Conservation (phyloP, 2,797 vertebrate genomes). For the Coccyzus lansbergi region DNA sequence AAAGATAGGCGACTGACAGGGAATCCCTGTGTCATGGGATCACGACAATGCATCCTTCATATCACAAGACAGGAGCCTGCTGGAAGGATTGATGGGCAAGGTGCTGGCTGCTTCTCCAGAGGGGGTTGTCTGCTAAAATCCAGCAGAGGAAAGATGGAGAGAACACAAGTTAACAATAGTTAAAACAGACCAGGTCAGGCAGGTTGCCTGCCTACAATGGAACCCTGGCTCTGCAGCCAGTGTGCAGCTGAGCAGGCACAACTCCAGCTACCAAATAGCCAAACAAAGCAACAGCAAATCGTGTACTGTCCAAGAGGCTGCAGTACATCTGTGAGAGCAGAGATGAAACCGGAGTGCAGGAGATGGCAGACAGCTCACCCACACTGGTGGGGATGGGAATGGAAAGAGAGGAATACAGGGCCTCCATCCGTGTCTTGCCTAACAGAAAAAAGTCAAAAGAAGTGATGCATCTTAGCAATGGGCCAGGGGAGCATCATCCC, state of each 20-base stretch:
- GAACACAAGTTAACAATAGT: neutral
- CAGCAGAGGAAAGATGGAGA: neutral
- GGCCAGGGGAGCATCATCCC: neutral
- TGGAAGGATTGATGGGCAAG: neutral
- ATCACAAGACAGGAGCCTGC: neutral
- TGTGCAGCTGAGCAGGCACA: neutral
- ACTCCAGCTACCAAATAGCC: neutral
- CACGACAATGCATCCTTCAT: neutral
- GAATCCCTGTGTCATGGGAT: neutral
- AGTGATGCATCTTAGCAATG: accelerated
- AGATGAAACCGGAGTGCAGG: neutral
- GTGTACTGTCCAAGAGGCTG: neutral
- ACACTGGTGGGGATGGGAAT: too few relatives aligned
- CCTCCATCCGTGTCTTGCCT: neutral
- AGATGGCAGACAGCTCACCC: neutral
- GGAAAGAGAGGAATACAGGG: neutral
- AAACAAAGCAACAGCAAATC: neutral
- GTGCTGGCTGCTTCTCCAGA: neutral
- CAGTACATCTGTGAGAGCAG: neutral
- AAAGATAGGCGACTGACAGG: accelerated
- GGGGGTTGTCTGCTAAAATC: neutral
- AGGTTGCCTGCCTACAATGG: neutral
- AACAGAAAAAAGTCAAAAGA: neutral
- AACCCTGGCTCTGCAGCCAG: neutral
- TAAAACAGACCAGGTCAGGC: neutral